Evolutionary conservation across 2,113 vertebrate genomes (phyloP).

Genomic region (Scomber scombrus): DNA sequence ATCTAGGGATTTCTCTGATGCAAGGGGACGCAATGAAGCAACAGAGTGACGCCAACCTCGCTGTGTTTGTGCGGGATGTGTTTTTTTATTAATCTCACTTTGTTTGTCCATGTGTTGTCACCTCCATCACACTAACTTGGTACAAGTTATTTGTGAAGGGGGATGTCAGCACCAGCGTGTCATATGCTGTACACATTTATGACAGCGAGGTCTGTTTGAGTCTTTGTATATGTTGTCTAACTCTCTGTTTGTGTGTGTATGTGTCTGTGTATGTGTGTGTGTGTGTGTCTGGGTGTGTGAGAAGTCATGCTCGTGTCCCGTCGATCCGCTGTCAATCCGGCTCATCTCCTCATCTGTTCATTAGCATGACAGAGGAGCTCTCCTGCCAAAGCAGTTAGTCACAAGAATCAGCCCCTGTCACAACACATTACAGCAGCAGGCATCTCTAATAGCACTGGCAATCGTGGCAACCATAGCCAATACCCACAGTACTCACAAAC

Average conservation of each 20-base stretch:
- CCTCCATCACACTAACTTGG: slow-evolving; percentile 59
- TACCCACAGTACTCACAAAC: slow-evolving; percentile 47
- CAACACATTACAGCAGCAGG: slow-evolving; percentile 82
- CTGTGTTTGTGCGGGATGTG: slow-evolving; percentile 65
- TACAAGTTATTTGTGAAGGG: slow-evolving; percentile 24
- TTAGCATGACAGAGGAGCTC: slow-evolving; percentile 83
- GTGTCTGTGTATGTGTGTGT: slow-evolving; percentile 5
- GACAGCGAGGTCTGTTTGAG: slow-evolving; percentile 42
- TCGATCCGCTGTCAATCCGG: slow-evolving; percentile 78
- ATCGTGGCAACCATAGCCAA: slow-evolving; percentile 70
- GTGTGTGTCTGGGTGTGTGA: slow-evolving; percentile 4
- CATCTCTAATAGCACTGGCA: slow-evolving; percentile 72
- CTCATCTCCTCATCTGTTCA: slow-evolving; percentile 80
- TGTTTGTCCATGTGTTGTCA: slow-evolving; percentile 52
- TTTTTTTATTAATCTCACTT: slow-evolving; percentile 4
- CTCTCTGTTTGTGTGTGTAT: slow-evolving; percentile 32
- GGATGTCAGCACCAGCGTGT: slow-evolving; percentile 42
- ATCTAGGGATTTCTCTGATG: slow-evolving; percentile 86
- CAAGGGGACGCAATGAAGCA: slow-evolving; percentile 86
- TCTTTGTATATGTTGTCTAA: not conserved
- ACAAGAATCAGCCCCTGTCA: slow-evolving; percentile 85
- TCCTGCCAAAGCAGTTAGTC: slow-evolving; percentile 86
- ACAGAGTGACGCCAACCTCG: slow-evolving; percentile 80
- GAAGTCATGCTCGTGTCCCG: slow-evolving; percentile 46
- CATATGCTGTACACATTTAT: slow-evolving; percentile 14